A percentile compares a stretch with the other conserved stretches of the same genome.
phyloP scores from a whole-genome alignment of 2,113 vertebrate genomes.

The Oreocharis arfaki region DNA sequence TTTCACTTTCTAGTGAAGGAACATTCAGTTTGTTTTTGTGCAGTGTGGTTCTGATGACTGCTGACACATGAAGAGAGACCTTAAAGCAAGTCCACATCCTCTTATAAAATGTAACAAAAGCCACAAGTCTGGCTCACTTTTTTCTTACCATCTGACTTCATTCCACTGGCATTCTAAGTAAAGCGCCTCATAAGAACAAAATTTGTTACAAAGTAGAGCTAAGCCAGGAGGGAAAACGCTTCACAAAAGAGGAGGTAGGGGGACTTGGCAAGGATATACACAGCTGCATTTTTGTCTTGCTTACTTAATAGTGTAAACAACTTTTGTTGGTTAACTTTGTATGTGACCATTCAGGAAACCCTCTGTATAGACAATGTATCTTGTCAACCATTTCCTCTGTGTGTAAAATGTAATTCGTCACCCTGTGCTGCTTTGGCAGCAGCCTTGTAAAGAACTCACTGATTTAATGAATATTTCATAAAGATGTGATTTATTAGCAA shows the following conservation, averaged over 20 bases:
- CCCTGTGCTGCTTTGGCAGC: constrained; percentile 63
- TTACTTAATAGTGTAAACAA: constrained; percentile 52
- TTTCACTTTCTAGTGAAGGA: background rate
- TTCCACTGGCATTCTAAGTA: background rate
- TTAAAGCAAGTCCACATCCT: constrained; percentile 8
- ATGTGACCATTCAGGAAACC: constrained; percentile 53
- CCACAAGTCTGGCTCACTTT: background rate
- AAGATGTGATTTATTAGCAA: constrained; percentile 74
- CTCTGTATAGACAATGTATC: constrained; percentile 61
- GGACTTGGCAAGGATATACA: constrained; percentile 27
- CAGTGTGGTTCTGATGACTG: background rate
- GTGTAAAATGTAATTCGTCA: constrained; percentile 71
- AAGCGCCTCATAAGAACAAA: background rate
- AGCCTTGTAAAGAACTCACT: constrained; percentile 61
- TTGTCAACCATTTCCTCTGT: constrained; percentile 66
- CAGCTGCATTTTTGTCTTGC: constrained; percentile 38
- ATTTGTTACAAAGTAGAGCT: background rate
- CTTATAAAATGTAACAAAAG: background rate
- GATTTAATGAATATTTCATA: constrained; percentile 78
- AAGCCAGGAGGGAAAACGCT: background rate
- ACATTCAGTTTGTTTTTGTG: constrained; percentile 22
- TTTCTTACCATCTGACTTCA: background rate
- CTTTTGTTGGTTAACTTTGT: constrained; percentile 57
- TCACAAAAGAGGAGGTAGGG: background rate
- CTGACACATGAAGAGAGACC: constrained; percentile 21